These are phyloP conservation scores for Bovichtus diacanthus DNA, from an alignment of 2,797 vertebrate species.

Conservation along the genomic window DNA sequence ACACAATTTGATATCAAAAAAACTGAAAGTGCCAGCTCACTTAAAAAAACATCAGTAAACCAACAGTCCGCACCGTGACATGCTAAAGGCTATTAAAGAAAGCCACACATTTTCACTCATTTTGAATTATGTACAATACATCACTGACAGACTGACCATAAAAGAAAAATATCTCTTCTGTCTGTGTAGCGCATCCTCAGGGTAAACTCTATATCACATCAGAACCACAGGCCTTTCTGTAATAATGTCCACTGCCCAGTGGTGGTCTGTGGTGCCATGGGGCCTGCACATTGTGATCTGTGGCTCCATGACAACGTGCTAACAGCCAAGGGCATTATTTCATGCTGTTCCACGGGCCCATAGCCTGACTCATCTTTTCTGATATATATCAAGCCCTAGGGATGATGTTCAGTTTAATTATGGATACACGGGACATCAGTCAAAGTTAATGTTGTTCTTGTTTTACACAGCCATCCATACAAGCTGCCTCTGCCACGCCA, in stretches of 20 bases:
- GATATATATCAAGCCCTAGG: slow-evolving; percentile 70
- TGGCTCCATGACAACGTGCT: slow-evolving; percentile 66
- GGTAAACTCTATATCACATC: slow-evolving; percentile 72
- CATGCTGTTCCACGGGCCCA: slow-evolving; percentile 62
- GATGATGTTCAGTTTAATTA: slow-evolving; percentile 80
- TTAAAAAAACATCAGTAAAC: slow-evolving; percentile 70
- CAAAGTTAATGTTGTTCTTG: slow-evolving; percentile 74
- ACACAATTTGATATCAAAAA: slow-evolving; percentile 65
- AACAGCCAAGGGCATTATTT: slow-evolving; percentile 76
- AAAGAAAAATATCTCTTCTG: slow-evolving; percentile 58
- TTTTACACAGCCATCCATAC: slow-evolving; percentile 66
- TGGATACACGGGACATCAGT: slow-evolving; percentile 71
- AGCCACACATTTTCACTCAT: slow-evolving; percentile 61
- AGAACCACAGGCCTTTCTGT: slow-evolving; percentile 66
- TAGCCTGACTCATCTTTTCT: slow-evolving; percentile 71
- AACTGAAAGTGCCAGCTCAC: slow-evolving; percentile 23
- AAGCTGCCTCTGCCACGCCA: slow-evolving; percentile 34
- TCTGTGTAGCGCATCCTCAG: slow-evolving; percentile 59
- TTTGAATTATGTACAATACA: slow-evolving; percentile 63
- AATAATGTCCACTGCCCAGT: slow-evolving; percentile 72
- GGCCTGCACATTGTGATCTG: slow-evolving; percentile 68
- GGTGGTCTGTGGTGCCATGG: slow-evolving; percentile 69
- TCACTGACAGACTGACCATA: slow-evolving; percentile 64
- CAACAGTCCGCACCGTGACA: slow-evolving; percentile 44
- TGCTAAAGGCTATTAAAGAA: slow-evolving; percentile 60